Percentiles rank a stretch among this genome's conserved stretches.
phyloP scores from a whole-genome alignment of 2,888 invertebrate genomes.

The Nebria brevicollis region DNA sequence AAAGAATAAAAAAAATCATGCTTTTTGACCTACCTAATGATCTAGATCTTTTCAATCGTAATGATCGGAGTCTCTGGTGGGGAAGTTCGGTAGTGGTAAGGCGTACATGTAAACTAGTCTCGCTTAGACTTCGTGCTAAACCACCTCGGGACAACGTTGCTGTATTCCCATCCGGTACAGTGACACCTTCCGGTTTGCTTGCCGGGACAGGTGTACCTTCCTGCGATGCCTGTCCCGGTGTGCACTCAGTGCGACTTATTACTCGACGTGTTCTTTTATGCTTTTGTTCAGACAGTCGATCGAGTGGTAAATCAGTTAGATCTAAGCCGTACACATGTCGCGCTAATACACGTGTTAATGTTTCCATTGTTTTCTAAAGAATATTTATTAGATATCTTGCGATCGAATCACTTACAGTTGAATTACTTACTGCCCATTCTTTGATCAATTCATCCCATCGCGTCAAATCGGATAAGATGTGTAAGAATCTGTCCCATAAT shows the following conservation, averaged over 20 bases:
- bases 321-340: slow-evolving; percentile 95
- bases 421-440: slow-evolving; percentile 88
- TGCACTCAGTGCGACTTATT: slow-evolving; percentile 54
- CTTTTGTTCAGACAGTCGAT: slow-evolving; percentile 82
- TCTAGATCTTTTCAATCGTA: slow-evolving; percentile 29
- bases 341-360: slow-evolving; percentile 92
- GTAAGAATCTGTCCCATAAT: slow-evolving; percentile 93
- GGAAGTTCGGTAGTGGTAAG: slow-evolving; percentile 23
- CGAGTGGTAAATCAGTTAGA: slow-evolving; percentile 84
- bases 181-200: slow-evolving; percentile 54
- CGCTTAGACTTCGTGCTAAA: slow-evolving; percentile 67
- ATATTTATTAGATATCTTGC: slow-evolving; percentile 6
- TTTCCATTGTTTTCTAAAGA: slow-evolving; percentile 92
- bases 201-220: slow-evolving; percentile 32
- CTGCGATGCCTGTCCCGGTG: slow-evolving; percentile 46
- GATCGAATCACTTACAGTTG: background rate
- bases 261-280: slow-evolving; percentile 66
- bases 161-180: slow-evolving; percentile 57
- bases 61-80: slow-evolving; percentile 21
- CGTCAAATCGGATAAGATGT: slow-evolving; percentile 86
- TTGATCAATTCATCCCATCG: slow-evolving; percentile 94
- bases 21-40: slow-evolving; percentile 23
- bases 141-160: slow-evolving; percentile 54
- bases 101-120: slow-evolving; percentile 63
- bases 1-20: too few species aligned